phyloP scores from a whole-genome alignment of 1,140 invertebrate species.

The Eriosoma lanigerum region DNA sequence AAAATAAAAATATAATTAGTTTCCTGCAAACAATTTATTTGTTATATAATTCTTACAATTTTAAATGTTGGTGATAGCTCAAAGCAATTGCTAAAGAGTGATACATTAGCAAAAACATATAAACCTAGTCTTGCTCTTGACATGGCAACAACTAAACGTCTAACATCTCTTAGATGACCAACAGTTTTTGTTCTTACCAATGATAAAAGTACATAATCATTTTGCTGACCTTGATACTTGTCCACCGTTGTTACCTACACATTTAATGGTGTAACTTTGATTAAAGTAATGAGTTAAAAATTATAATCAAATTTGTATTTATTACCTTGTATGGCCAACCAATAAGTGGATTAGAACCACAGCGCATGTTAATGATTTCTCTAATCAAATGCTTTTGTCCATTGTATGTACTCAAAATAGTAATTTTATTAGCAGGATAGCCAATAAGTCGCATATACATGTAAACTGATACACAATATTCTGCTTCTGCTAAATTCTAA shows the following conservation, averaged over 20 bases:
- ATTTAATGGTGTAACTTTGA: constrained; percentile 7
- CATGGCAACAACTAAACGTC: constrained; percentile 96
- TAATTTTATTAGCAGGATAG: constrained; percentile 96
- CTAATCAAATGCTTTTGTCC: constrained; percentile 97
- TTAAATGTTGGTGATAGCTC: constrained; percentile 94
- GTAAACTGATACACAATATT: constrained; percentile 95
- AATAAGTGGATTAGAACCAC: constrained; percentile 95
- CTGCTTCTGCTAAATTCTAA: constrained; percentile 96
- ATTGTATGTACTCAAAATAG: constrained; percentile 99
- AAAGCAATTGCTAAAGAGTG: constrained; percentile 93
- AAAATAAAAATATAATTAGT: background rate
- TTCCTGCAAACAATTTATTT: background rate
- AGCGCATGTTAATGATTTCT: constrained; percentile 93
- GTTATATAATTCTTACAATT: constrained; percentile 67
- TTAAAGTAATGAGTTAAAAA: background rate
- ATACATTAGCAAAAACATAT: constrained; percentile 91
- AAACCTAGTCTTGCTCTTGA: constrained; percentile 96
- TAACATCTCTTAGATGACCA: constrained; percentile 93
- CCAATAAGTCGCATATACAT: constrained; percentile 99
- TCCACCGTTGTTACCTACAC: constrained; percentile 87
- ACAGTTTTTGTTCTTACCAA: constrained; percentile 94
- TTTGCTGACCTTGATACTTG: constrained; percentile 99
- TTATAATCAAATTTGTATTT: constrained; percentile 45
- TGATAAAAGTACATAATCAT: constrained; percentile 96
- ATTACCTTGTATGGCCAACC: constrained; percentile 88